Base-by-base conservation (phyloP, 2,888 invertebrate genomes). In the Cataglyphis albicans region DNA sequence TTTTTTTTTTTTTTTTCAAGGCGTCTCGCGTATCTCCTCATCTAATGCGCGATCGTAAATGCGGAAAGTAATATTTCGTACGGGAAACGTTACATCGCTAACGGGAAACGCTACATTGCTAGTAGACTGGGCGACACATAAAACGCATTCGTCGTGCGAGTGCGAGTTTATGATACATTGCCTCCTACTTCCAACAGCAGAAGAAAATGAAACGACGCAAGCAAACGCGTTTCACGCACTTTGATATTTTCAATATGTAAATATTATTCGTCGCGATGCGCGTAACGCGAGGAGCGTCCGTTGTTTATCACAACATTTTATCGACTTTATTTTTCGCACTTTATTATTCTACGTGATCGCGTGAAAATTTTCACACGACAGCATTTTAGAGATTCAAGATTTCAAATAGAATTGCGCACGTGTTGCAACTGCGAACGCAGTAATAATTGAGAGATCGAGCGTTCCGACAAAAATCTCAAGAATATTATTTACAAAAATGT, bases 51-150 rank as follows among this genome's bases (percentile, higher is more conserved):
- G 57, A 57, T 78, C 73, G 74, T 78, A 72, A 78, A 78, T 21
- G 78, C 25, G 25, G 21, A 78, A 78, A 72, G 44, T 78, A 76
- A 73, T 72, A 59, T 44, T 78, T 32, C 44, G 55, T 29, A 70
- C 73, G 78, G 78, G 78, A 72, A 78, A 44, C 12, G 72, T 70
- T 52, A 70, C 41, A 59, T 70, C 74, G 44, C 73, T 78, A 78
- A 78, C 78, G 78, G 78, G 73, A 78, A 78, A 44, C 73, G 55
- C 55, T 52, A 57, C 59, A 73, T 73, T 25, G 74, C 74, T 21
- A 18, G 72, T 59, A 41, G 70, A 63, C 70, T n/a, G 48, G 59
- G 32, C 74, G 78, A 59, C 59, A 35, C 78, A 25, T 73, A 74
- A 80, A 80, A 73, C 57, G 41, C 74, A 21, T 72, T 21, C 57